These are phyloP conservation scores for Bimastos eiseni DNA, from an alignment of 2,888 invertebrate genomes.

Conservation along the genomic window DNA sequence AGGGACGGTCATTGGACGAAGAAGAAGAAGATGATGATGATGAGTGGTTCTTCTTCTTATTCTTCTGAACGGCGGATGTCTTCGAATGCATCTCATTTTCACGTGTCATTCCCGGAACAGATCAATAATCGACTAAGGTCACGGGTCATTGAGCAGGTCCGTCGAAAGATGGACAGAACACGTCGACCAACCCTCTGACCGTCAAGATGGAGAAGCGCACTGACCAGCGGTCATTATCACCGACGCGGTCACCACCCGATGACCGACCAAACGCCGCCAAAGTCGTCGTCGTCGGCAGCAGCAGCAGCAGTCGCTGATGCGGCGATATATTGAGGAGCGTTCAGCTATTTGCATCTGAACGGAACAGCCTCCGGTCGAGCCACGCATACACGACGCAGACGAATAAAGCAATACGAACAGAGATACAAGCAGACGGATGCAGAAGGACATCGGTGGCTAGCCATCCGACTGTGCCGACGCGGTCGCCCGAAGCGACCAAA, in stretches of 20 bases:
- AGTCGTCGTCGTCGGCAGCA: not conserved
- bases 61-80: not conserved
- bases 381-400: not conserved
- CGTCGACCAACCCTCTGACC: not conserved
- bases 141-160: not conserved
- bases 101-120: constrained; percentile 6
- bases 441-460: not conserved
- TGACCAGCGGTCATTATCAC: not conserved
- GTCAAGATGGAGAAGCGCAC: not conserved
- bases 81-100: constrained; percentile 6
- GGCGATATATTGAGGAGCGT: not conserved
- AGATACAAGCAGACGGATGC: not conserved
- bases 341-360: not conserved
- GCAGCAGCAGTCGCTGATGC: not conserved
- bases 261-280: not conserved
- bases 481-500: not conserved
- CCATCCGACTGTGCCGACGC: not conserved
- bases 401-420: not conserved
- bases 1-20: not conserved
- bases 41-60: not conserved
- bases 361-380: not conserved
- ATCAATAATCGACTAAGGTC: not conserved
- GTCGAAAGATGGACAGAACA: not conserved
- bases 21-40: not conserved
- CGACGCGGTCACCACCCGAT: not conserved